Conservation (phyloP, 2,797 vertebrate species). For the Tinamus major region DNA sequence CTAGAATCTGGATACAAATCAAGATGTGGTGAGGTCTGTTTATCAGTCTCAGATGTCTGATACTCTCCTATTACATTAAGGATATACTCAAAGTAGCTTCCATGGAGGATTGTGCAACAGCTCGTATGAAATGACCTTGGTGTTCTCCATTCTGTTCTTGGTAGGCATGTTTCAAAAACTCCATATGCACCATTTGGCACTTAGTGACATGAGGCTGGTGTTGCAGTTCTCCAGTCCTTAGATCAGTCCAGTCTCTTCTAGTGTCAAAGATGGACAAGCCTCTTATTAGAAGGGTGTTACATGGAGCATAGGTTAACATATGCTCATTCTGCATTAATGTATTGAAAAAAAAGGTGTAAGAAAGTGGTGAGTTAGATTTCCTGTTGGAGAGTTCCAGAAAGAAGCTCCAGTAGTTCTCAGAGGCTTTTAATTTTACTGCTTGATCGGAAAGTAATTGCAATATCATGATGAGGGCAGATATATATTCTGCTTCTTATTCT, state of each 20-base stretch:
- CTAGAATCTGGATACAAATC: background rate
- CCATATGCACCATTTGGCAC: background rate
- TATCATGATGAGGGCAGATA: background rate
- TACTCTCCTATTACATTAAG: slow-evolving; percentile 28
- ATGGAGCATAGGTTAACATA: background rate
- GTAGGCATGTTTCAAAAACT: background rate
- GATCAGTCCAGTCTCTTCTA: background rate
- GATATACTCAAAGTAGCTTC: slow-evolving; percentile 10
- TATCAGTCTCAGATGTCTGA: background rate
- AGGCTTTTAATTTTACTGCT: background rate
- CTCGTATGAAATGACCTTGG: background rate
- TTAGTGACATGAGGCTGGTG: background rate
- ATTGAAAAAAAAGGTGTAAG: background rate
- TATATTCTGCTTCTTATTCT: background rate
- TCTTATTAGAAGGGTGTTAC: background rate
- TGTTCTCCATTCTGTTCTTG: background rate
- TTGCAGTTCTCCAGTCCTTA: background rate
- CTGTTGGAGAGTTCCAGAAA: background rate
- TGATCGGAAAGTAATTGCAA: background rate
- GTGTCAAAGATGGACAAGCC: background rate
- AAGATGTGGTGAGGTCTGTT: slow-evolving; percentile 64
- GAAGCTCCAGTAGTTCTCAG: background rate
- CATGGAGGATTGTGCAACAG: slow-evolving; percentile 19
- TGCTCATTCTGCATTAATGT: background rate
- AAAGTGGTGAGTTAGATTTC: background rate